These are phyloP conservation scores for Scophthalmus maximus DNA, from an alignment of 2,113 vertebrate species.

Conservation along the genomic window DNA sequence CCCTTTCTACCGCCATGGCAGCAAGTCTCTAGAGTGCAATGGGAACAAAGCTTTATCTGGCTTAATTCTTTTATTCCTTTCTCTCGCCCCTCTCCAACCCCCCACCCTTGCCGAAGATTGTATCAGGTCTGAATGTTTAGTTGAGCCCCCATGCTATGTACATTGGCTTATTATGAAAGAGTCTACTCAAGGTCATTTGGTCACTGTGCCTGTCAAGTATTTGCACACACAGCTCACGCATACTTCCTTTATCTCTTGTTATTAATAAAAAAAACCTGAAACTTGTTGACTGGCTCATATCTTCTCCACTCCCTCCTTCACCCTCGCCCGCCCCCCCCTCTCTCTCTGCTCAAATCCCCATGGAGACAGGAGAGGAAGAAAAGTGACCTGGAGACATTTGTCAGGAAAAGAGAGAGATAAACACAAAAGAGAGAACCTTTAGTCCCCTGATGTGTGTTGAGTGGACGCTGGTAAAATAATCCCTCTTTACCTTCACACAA, in stretches of 20 bases:
- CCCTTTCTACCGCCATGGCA: slow-evolving; percentile 26
- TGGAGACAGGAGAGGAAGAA: slow-evolving; percentile 50
- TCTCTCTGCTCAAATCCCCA: slow-evolving; percentile 52
- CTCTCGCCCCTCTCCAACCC: not conserved
- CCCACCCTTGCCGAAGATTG: slow-evolving; percentile 44
- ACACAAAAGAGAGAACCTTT: slow-evolving; percentile 33
- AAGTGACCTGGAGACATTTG: slow-evolving; percentile 38
- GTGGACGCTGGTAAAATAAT: slow-evolving; percentile 62
- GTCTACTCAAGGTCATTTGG: slow-evolving; percentile 65
- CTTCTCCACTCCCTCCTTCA: not conserved
- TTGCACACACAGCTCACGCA: slow-evolving; percentile 44
- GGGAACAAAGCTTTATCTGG: slow-evolving; percentile 66
- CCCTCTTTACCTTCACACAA: slow-evolving; percentile 52
- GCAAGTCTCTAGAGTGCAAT: slow-evolving; percentile 62
- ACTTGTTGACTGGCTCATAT: slow-evolving; percentile 48
- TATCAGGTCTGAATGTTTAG: slow-evolving; percentile 57
- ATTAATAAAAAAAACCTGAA: slow-evolving; percentile 23
- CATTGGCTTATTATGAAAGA: slow-evolving; percentile 61
- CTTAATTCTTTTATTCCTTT: slow-evolving; percentile 72
- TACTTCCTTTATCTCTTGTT: slow-evolving; percentile 54
- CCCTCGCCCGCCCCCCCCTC: not conserved
- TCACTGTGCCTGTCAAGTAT: slow-evolving; percentile 44
- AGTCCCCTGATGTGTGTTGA: slow-evolving; percentile 48
- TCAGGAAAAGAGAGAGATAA: slow-evolving; percentile 34
- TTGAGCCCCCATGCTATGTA: slow-evolving; percentile 22